Evolutionary conservation across 2,113 vertebrate genomes (phyloP), one percentile per base, ranked within the genome.

Genomic region (Elephantulus edwardii): DNA sequence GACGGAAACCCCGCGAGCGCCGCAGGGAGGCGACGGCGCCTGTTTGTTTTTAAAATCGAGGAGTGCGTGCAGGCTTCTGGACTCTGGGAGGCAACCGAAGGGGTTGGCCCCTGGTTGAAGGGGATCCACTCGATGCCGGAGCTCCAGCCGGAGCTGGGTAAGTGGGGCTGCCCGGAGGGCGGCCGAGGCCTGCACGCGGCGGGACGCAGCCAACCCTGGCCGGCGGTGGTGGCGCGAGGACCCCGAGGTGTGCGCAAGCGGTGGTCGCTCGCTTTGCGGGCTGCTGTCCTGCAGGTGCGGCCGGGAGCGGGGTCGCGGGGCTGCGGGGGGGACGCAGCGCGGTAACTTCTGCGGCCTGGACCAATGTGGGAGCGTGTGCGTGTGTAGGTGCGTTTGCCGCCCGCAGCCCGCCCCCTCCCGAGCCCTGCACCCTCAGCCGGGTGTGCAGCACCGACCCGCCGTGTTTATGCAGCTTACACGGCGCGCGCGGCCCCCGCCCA

Each of bases 1-100:
- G 78, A 88, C 85, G 48, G 84, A 89, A 95, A 83, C 92, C 81
- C 78, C 17, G 70, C 30, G 68, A 87, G 68, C 89, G 86, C 81
- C 89, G 91, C 80, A 70, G 92, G 92, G 44, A 91, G 89, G 91
- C 86, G 81, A 79, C 42, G 88, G 94, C 75, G 92, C 88, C 93
- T 95, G 89, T 96, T 96, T 96, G 95, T 95, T 96, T 96, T 95
- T 80, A 77, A 96, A 96, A 95, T 79, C 89, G 26, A 70, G 78
- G 91, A 94, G 94, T 95, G 92, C 70, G 77, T 95, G 96, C 96
- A 90, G 79, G 82, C 92, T 26, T 78, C 91, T 54, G 92, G 91
- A 88, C 86, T 68, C 92, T n/a, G 40, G 46, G 71, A 93, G 94
- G 84, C 89, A 58, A 89, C 64, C n/a, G 14, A 40, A 92, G 91